Percentiles rank a stretch among this genome's conserved stretches.
Conservation (phyloP, 2,113 vertebrate species). For the Erythrocercus mccallii region DNA sequence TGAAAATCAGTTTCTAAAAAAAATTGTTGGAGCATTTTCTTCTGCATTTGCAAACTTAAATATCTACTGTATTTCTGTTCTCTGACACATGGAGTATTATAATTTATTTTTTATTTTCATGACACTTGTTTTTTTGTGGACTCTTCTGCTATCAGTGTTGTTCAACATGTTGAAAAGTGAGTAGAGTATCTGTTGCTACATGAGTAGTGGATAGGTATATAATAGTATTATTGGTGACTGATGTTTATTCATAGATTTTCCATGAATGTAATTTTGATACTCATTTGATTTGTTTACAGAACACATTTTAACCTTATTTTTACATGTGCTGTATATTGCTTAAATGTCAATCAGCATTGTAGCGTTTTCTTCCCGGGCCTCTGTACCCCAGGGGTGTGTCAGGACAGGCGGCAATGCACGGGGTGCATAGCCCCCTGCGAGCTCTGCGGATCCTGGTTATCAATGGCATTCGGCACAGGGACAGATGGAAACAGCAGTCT, state of each 20-base stretch:
- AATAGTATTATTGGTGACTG: not conserved
- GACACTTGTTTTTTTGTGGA: not conserved
- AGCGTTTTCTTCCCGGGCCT: too few relatives aligned
- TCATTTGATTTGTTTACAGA: not conserved
- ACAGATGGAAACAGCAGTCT: too few relatives aligned
- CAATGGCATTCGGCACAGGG: too few relatives aligned
- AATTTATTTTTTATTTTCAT: not conserved
- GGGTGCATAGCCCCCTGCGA: too few relatives aligned
- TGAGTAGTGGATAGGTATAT: not conserved
- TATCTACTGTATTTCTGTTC: not conserved
- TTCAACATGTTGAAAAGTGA: not conserved
- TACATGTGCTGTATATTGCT: not conserved
- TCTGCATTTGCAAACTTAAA: not conserved
- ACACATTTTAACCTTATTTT: not conserved
- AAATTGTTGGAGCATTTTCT: not conserved
- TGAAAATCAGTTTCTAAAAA: not conserved
- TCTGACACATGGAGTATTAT: not conserved
- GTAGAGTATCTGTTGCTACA: not conserved
- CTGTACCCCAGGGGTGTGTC: too few relatives aligned
- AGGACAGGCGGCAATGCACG: too few relatives aligned
- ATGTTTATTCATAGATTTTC: not conserved
- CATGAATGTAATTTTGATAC: not conserved
- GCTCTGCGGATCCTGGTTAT: too few relatives aligned
- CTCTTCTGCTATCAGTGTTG: not conserved
- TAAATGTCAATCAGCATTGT: not conserved